A percentile compares a stretch with the other conserved stretches of the same genome.
Conservation (phyloP, 2,113 vertebrate species). For the Sitta europaea region DNA sequence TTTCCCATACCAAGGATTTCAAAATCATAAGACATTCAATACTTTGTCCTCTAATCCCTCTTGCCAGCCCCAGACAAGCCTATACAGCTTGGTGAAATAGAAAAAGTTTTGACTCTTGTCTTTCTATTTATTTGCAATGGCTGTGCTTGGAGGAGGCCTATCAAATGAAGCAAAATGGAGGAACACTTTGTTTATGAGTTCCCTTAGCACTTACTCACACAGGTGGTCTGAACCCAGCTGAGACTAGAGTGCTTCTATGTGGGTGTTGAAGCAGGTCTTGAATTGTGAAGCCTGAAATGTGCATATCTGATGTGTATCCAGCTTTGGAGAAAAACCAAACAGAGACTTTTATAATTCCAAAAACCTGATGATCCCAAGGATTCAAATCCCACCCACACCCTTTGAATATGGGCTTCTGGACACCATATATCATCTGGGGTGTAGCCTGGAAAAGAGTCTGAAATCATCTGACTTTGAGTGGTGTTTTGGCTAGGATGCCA, state of each 20-base stretch:
- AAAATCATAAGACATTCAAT: not conserved
- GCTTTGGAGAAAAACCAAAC: not conserved
- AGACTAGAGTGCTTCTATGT: not conserved
- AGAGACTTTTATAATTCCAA: not conserved
- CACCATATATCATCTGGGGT: not conserved
- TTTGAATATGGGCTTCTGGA: not conserved
- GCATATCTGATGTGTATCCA: not conserved
- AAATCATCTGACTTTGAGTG: not conserved
- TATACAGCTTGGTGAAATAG: not conserved
- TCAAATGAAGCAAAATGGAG: not conserved
- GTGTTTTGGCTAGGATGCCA: not conserved
- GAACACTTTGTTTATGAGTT: not conserved
- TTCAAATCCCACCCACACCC: not conserved
- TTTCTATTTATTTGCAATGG: not conserved
- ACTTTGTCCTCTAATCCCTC: not conserved
- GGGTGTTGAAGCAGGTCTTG: not conserved
- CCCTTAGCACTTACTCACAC: not conserved
- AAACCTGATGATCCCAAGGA: accelerated
- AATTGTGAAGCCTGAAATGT: not conserved
- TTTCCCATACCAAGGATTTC: not conserved
- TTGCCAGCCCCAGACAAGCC: not conserved
- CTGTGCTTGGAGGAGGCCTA: not conserved
- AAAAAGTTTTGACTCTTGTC: not conserved
- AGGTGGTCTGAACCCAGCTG: not conserved
- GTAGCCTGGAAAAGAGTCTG: not conserved